These are phyloP conservation scores for Drosophila antonietae DNA, from an alignment of 2,888 invertebrate species.

Conservation along the genomic window DNA sequence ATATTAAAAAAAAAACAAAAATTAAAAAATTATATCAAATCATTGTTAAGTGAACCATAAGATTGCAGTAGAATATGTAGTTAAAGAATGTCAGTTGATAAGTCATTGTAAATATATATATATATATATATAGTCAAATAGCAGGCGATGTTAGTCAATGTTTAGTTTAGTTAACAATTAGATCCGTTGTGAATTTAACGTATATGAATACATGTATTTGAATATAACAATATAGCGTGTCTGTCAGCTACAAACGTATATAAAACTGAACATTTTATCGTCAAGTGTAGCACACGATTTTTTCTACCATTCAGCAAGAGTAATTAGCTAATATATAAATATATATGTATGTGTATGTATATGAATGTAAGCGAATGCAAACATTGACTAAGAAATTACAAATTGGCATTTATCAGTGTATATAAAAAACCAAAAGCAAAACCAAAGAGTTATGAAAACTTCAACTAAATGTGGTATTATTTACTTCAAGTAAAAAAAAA, in stretches of 20 bases:
- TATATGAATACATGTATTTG: slow-evolving; percentile 28
- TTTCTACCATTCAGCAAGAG: slow-evolving; percentile 54
- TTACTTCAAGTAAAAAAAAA: slow-evolving; percentile 65
- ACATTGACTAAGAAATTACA: slow-evolving; percentile 3
- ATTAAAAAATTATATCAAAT: slow-evolving; percentile 13
- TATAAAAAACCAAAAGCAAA: slow-evolving; percentile 24
- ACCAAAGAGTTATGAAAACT: slow-evolving; percentile 23
- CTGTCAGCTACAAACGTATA: slow-evolving; percentile 23
- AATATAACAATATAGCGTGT: slow-evolving; percentile 21
- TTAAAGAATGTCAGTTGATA: slow-evolving; percentile 28
- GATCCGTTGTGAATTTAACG: slow-evolving; percentile 69
- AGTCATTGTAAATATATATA: slow-evolving; percentile 35
- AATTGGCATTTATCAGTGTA: slow-evolving; percentile 37
- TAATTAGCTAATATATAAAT: slow-evolving; percentile 26
- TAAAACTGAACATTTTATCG: slow-evolving; percentile 23
- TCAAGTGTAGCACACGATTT: slow-evolving; percentile 65
- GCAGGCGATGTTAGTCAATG: slow-evolving; percentile 59
- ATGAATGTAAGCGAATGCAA: neutral
- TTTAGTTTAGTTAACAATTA: slow-evolving; percentile 60
- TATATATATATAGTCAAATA: slow-evolving; percentile 31
- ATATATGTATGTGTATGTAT: neutral
- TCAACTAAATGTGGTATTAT: slow-evolving; percentile 65
- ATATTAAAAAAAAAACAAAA: neutral
- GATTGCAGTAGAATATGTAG: slow-evolving; percentile 36
- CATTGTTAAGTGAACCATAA: slow-evolving; percentile 35